Percentiles rank a stretch among this genome's conserved stretches.
Conservation (phyloP, 2,888 invertebrate genomes). For the Loripinus fragilis region DNA sequence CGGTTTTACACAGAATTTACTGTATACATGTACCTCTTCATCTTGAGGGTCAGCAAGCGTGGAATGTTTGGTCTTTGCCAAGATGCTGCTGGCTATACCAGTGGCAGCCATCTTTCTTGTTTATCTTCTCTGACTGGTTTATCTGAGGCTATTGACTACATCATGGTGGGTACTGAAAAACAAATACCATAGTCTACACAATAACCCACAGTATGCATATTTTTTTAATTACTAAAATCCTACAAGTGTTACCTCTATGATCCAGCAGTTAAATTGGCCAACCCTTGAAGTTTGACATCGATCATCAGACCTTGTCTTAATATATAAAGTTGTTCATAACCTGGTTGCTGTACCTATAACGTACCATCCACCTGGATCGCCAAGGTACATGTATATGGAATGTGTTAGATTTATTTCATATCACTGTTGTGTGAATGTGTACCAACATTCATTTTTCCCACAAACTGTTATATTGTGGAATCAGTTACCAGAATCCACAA, state of each 20-base stretch:
- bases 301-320: too few species aligned
- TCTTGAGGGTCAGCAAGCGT: slow-evolving; percentile 42
- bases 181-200: neutral
- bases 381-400: too few species aligned
- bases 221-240: neutral
- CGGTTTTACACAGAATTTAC: too few species aligned
- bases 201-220: neutral
- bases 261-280: neutral
- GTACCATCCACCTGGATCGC: too few species aligned
- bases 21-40: slow-evolving; percentile 55
- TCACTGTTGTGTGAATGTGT: neutral
- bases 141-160: neutral
- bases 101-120: slow-evolving; percentile 35
- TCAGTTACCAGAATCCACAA: too few species aligned
- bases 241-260: neutral
- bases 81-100: slow-evolving; percentile 41
- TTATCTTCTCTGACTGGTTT: neutral
- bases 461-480: too few species aligned
- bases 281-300: too few species aligned
- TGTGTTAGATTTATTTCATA: neutral
- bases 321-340: too few species aligned
- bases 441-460: too few species aligned
- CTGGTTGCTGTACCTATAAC: too few species aligned
- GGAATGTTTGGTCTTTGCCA: slow-evolving; percentile 35
- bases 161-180: neutral